Evolutionary conservation across 2,888 invertebrate genomes (phyloP), one percentile per base, ranked within the genome.

Genomic region (Synergus itoensis): DNA sequence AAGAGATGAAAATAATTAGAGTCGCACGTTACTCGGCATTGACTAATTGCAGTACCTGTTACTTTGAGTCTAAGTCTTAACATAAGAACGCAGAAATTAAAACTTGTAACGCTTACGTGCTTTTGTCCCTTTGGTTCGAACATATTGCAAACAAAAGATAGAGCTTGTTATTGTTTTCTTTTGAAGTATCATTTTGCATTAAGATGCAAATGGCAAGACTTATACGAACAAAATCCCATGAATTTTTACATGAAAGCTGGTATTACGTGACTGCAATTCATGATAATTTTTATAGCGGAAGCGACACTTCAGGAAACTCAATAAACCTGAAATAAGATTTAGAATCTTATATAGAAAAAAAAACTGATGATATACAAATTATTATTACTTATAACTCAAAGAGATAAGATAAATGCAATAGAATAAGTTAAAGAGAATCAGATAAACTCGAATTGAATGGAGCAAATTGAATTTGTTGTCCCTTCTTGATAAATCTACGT

Each of bases 401-500:
- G n/a, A 53, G n/a, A 53, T 53, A 8, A 53, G 9, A 53, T 53
- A 9, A 53, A 53, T 53, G 3, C 9, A 53, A 9, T 53, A n/a
- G 53, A 53, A 53, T 8, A 1, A 8, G 16, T 8, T 53, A 9
- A 53, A 18, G 53, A 53, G n/a, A n/a, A 53, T 53, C 5, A n/a
- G 8, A 14, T 53, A 53, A 53, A 53, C 21, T 60, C 18, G 11
- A 60, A 60, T 60, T 18, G 60, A 60, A 18, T 21, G 4, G 0
- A 21, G 12, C 4, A 60, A 60, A 60, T 60, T 21, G 12, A 67
- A 67, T 67, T 67, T 67, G 21, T 12, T 5, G 5, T 41, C 67
- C 67, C 67, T 67, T 41, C 7, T 21, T 43, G 21, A 21, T 21
- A 67, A 28, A 43, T 67, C 21, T 67, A 67, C 18, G 21, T 67